A percentile compares a stretch with the other conserved stretches of the same genome.
phyloP scores from a whole-genome alignment of 2,888 invertebrate genomes.

The Andrena minutula region DNA sequence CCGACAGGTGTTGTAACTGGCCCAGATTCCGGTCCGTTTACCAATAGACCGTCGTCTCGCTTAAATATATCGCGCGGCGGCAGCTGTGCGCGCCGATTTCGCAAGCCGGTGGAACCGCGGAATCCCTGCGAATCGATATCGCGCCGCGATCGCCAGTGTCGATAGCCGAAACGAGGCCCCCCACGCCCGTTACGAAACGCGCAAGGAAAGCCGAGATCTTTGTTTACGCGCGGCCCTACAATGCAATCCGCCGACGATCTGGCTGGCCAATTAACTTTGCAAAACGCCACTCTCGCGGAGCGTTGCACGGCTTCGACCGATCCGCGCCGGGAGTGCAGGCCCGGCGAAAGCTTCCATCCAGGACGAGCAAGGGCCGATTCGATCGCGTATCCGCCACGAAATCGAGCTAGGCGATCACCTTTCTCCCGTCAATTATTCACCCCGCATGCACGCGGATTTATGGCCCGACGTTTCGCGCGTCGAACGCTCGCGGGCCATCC shows the following conservation, averaged over 20 bases:
- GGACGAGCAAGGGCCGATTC: not conserved
- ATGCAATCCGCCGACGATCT: slow-evolving; percentile 36
- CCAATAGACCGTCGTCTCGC: slow-evolving; percentile 73
- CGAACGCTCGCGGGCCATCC: slow-evolving; percentile 9
- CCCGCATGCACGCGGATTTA: slow-evolving; percentile 5
- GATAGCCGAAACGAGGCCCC: slow-evolving; percentile 46
- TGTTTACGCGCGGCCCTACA: slow-evolving; percentile 34
- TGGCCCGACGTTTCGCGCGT: slow-evolving; percentile 14
- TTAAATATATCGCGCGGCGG: slow-evolving; percentile 75
- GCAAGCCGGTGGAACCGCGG: slow-evolving; percentile 53
- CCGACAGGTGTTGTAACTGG: slow-evolving; percentile 78
- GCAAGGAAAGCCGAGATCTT: slow-evolving; percentile 47
- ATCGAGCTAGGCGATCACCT: slow-evolving; percentile 1
- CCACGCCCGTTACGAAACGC: slow-evolving; percentile 48
- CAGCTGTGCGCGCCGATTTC: slow-evolving; percentile 64
- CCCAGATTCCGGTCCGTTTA: slow-evolving; percentile 79
- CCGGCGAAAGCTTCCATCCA: not conserved
- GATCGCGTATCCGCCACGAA: not conserved
- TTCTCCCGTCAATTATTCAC: slow-evolving; percentile 35
- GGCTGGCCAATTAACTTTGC: slow-evolving; percentile 50
- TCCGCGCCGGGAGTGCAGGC: not conserved
- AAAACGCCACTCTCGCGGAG: slow-evolving; percentile 33
- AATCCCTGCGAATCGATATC: slow-evolving; percentile 60
- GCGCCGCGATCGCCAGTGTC: slow-evolving; percentile 41
- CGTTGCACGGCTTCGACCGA: not conserved